Evolutionary conservation across 2,797 vertebrate species (phyloP).

Genomic region (Myiotriccus ornatus): DNA sequence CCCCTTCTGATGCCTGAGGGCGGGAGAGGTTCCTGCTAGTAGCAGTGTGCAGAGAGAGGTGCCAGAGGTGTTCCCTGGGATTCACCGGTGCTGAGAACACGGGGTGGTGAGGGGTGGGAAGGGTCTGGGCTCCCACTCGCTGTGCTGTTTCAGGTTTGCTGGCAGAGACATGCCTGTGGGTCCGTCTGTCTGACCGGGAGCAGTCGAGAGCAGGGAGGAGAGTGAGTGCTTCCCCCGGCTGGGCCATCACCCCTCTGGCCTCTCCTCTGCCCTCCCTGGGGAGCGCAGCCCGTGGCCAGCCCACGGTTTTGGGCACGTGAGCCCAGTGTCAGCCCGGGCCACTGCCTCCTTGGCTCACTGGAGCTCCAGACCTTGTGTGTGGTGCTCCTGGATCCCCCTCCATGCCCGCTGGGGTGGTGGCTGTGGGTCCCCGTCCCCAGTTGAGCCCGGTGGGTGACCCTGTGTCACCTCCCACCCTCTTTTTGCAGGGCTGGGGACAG

Average conservation of each 20-base stretch:
- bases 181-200: conserved; percentile 3
- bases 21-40: neutral
- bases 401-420: accelerated
- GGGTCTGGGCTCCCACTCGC: neutral
- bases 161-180: neutral
- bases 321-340: neutral
- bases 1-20: neutral
- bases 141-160: neutral
- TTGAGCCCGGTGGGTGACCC: neutral
- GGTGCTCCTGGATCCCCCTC: neutral
- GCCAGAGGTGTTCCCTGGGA: neutral
- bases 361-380: accelerated
- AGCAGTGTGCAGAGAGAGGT: neutral
- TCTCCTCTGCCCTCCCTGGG: conserved; percentile 17
- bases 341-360: accelerated
- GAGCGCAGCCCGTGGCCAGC: neutral
- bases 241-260: neutral
- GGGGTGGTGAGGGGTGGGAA: accelerated
- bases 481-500: neutral
- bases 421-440: neutral
- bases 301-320: neutral
- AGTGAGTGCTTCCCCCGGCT: neutral
- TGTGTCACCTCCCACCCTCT: neutral
- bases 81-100: accelerated
- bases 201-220: neutral